Conservation (phyloP, 2,113 vertebrate species). For the Plectropomus leopardus region DNA sequence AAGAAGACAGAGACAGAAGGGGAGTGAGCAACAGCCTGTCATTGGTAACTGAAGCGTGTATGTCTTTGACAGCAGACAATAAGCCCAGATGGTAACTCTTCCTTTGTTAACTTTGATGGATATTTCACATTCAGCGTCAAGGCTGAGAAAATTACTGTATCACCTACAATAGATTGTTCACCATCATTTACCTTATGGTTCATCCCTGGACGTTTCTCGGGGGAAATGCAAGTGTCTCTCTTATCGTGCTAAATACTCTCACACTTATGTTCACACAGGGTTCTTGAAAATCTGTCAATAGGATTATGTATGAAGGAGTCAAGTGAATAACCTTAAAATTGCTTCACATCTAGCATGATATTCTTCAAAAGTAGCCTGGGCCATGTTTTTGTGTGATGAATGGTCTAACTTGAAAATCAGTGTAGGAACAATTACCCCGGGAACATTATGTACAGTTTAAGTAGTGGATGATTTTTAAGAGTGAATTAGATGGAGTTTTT, state of each 20-base stretch:
- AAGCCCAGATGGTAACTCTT: slow-evolving; percentile 73
- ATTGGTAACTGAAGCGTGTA: slow-evolving; percentile 64
- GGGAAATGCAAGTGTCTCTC: slow-evolving; percentile 27
- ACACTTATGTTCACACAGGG: neutral
- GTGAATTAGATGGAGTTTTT: neutral
- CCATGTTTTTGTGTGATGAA: slow-evolving; percentile 17
- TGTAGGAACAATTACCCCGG: neutral
- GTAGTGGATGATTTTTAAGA: slow-evolving; percentile 1
- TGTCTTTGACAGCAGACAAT: slow-evolving; percentile 77
- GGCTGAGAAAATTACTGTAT: slow-evolving; percentile 60
- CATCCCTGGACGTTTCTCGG: slow-evolving; percentile 9
- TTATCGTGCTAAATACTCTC: slow-evolving; percentile 34
- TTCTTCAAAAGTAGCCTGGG: slow-evolving; percentile 1
- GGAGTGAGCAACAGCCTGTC: slow-evolving; percentile 58
- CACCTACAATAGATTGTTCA: slow-evolving; percentile 55
- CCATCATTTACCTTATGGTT: slow-evolving; percentile 52
- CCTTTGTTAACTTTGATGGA: slow-evolving; percentile 79
- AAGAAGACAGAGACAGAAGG: slow-evolving; percentile 43
- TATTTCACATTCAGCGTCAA: slow-evolving; percentile 64
- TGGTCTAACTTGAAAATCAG: slow-evolving; percentile 14
- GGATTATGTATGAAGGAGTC: slow-evolving; percentile 35
- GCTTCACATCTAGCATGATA: slow-evolving; percentile 3
- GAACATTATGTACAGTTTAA: slow-evolving; percentile 23
- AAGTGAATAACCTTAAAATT: slow-evolving; percentile 17
- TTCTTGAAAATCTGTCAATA: slow-evolving; percentile 37